Evolutionary conservation across 2,888 invertebrate species (phyloP).

Genomic region (Stenoptilia bipunctidactyla): DNA sequence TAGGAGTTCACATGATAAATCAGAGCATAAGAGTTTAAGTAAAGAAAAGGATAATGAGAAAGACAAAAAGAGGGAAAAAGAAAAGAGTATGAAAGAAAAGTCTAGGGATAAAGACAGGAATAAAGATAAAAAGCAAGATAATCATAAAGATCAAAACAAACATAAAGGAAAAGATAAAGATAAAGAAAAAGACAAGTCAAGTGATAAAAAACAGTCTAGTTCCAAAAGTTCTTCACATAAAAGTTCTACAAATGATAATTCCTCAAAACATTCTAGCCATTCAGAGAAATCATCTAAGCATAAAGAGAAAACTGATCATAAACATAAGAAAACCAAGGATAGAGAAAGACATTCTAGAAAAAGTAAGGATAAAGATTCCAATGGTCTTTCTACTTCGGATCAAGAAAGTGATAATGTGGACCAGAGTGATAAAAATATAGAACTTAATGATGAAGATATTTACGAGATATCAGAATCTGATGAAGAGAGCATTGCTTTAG

Average conservation of each 20-base stretch:
- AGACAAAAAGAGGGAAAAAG: conserved; percentile 3
- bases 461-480: conserved; percentile 68
- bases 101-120: conserved; percentile 16
- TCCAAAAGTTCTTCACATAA: conserved; percentile 27
- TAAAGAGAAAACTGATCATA: conserved; percentile 8
- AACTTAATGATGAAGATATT: conserved; percentile 21
- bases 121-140: conserved; percentile 16
- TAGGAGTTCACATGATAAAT: conserved; percentile 31
- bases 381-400: conserved; percentile 12
- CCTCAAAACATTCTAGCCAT: conserved; percentile 25
- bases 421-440: conserved; percentile 20
- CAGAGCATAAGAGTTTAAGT: conserved; percentile 41
- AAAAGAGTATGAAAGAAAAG: conserved; percentile 19
- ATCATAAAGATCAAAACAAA: conserved; percentile 18
- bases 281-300: conserved; percentile 10
- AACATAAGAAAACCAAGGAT: conserved; percentile 24
- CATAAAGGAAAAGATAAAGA: conserved; percentile 26
- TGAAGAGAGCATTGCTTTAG: conserved; percentile 80
- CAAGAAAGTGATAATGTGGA: conserved; percentile 19
- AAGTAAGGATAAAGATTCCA: conserved; percentile 28
- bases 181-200: conserved; percentile 28
- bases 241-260: conserved; percentile 22
- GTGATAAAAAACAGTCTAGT: conserved; percentile 29
- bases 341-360: conserved; percentile 28
- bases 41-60: conserved; percentile 34